Percentiles rank a stretch among this genome's conserved stretches.
phyloP scores from a whole-genome alignment of 1,140 invertebrate species.

The Nomia melanderi region DNA sequence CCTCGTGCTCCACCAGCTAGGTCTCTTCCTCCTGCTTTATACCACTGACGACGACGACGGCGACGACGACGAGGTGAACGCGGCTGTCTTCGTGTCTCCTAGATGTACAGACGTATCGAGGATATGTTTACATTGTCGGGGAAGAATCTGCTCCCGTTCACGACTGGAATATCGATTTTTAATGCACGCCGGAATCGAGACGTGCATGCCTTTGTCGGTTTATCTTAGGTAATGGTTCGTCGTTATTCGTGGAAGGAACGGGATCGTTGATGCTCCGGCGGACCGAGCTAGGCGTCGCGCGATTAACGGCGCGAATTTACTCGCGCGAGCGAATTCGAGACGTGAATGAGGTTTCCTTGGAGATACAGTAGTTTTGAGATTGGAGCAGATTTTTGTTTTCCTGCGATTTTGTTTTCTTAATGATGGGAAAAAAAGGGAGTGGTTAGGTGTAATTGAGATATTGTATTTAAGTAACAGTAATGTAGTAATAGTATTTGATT shows the following conservation, averaged over 20 bases:
- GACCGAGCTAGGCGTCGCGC: not conserved
- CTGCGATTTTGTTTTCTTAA: too few relatives aligned
- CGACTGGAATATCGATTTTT: conserved; percentile 53
- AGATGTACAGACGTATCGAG: conserved; percentile 43
- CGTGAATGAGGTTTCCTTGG: too few relatives aligned
- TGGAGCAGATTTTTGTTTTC: too few relatives aligned
- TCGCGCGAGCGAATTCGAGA: too few relatives aligned
- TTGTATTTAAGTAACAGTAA: too few relatives aligned
- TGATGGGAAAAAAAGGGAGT: too few relatives aligned
- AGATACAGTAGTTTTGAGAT: too few relatives aligned
- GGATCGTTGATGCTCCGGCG: too few relatives aligned
- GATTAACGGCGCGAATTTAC: not conserved
- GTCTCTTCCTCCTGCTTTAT: conserved; percentile 5
- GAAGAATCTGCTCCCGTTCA: conserved; percentile 48
- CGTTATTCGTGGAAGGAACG: not conserved
- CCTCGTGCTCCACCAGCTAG: not conserved
- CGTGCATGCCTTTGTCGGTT: conserved; percentile 30
- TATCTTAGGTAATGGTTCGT: conserved; percentile 17
- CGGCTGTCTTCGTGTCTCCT: conserved; percentile 26
- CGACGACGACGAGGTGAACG: not conserved
- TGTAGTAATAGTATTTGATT: too few relatives aligned
- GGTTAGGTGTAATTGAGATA: too few relatives aligned
- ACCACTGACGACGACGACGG: too few relatives aligned
- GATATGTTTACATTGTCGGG: conserved; percentile 55
- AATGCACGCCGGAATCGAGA: conserved; percentile 58